These are phyloP conservation scores for Agrilus biguttatus DNA, from an alignment of 2,888 invertebrate genomes.

Conservation along the genomic window DNA sequence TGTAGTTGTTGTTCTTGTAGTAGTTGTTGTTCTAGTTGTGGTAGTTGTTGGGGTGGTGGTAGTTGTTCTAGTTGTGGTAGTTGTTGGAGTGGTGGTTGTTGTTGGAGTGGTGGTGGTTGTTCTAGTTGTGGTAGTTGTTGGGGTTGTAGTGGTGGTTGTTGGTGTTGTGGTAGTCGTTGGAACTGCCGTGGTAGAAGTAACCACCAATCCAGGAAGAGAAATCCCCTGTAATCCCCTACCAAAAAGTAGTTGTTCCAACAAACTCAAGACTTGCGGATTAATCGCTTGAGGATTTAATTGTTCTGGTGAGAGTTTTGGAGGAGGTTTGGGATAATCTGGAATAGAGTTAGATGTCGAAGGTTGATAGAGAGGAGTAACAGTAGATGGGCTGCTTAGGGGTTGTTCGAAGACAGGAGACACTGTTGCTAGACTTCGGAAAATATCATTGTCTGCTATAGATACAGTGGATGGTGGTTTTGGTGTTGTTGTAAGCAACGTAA, in stretches of 20 bases:
- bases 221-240: conserved; percentile 5
- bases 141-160: conserved; percentile 1
- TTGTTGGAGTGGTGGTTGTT: conserved; percentile 13
- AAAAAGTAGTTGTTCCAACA: background rate
- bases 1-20: background rate
- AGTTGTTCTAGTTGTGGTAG: conserved; percentile 18
- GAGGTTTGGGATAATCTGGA: no score
- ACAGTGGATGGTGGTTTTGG: no score
- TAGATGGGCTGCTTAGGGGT: no score
- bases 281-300: no score
- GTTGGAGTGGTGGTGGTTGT: conserved; percentile 19
- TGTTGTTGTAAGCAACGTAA: no score
- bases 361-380: no score
- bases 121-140: conserved; percentile 11
- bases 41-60: conserved; percentile 14
- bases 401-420: no score
- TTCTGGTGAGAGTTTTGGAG: no score
- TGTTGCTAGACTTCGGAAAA: no score
- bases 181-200: conserved; percentile 27
- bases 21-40: conserved; percentile 18
- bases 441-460: no score
- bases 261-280: background rate
- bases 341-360: no score
- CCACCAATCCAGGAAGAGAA: conserved; percentile 5
- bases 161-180: conserved; percentile 22